Base-by-base conservation (phyloP, 2,113 vertebrate genomes). In the Desmodus rotundus region DNA sequence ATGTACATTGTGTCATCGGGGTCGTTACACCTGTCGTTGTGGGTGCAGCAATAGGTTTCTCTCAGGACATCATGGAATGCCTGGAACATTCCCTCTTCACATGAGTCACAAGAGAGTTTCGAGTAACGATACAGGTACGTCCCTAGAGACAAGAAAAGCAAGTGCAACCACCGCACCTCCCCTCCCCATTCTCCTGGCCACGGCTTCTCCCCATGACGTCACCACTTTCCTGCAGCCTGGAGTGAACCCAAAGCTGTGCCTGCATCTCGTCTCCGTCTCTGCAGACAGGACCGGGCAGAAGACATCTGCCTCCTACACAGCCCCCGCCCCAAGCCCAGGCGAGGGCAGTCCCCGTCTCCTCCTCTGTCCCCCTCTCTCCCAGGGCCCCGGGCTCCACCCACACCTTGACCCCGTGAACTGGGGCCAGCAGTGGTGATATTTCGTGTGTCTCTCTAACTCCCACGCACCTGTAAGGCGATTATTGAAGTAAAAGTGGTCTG, bases 111-210 rank as follows among this genome's bases (percentile, higher is more conserved):
- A 13, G 92, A 93, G 8, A 94, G 7, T 33, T 0, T 13, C 28
- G 95, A 1, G 3, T 86, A 77, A 28, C 45, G 52, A 81, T 17
- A 97, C 4, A 95, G 36, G 22, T 93, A 31, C 47, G 13, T 45
- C 31, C 58, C 94, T 93, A 88, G 88, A 88, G 45, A 73, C n/a
- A 19, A 83, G 36, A 94, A 90, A 90, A 94, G 50, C 47, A 84
- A 65, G 70, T 20, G 45, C 84, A 26, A 84, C 72, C 3, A 50
- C 24, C 12, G 78, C 54, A 45, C 38, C 52, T 70, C 41, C 24
- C 54, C 36, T 28, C 26, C 31, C 20, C 24, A 61, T 47, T 19
- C 68, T 65, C 68, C 45, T 31, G 58, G 4, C 15, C 38, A 43
- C 72, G 38, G 26, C 28, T 3, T 91, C 41, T 83, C 20, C 70